phyloP scores from a whole-genome alignment of 23 tunicate genomes.

The Trididemnum miniatum region DNA sequence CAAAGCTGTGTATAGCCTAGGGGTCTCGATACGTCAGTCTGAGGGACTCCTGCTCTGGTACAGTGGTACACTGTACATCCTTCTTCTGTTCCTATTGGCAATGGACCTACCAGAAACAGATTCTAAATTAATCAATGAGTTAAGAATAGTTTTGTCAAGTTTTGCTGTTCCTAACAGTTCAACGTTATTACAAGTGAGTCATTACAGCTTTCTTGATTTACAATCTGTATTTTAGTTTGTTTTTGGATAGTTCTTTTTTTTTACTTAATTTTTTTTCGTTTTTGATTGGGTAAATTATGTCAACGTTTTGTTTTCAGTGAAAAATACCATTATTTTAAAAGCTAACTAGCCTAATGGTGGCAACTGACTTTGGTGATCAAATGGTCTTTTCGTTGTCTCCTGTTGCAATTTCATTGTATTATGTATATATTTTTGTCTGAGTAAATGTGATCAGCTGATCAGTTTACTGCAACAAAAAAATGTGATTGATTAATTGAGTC shows the following conservation, averaged over 20 bases:
- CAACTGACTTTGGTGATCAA: background rate
- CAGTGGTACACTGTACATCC: no score
- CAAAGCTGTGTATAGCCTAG: no score
- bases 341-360: no score
- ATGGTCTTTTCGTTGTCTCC: background rate
- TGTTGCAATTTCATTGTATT: no score
- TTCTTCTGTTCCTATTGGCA: no score
- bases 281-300: background rate
- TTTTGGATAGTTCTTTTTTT: background rate
- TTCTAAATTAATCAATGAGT: background rate
- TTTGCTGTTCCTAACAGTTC: slow-evolving; percentile 20
- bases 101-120: background rate
- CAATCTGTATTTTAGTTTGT: background rate
- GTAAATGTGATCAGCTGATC: background rate
- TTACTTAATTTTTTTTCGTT: background rate
- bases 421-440: no score
- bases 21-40: no score
- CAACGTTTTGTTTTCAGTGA: no score
- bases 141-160: background rate
- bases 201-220: background rate
- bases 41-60: no score
- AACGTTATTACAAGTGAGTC: slow-evolving; percentile 14
- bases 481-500: no score
- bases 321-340: no score
- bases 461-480: background rate